A percentile compares a stretch with the other conserved stretches of the same genome.
Conservation (phyloP, 2,797 vertebrate species). For the Rhinella marina region DNA sequence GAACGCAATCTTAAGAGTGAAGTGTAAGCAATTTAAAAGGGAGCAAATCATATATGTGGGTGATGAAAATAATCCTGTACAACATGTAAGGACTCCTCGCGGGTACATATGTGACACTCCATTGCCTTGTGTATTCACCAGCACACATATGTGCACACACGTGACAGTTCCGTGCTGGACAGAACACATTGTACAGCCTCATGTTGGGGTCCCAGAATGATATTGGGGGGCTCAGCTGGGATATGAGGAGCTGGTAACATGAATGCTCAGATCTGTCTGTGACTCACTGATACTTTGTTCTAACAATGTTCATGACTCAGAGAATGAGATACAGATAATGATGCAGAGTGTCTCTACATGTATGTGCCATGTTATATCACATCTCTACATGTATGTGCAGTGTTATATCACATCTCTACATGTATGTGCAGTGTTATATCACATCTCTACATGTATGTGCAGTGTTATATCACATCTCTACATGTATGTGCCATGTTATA, state of each 20-base stretch:
- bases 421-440: not conserved
- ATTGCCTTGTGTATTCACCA: not conserved
- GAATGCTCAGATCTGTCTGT: not conserved
- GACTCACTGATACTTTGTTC: slow-evolving; percentile 32
- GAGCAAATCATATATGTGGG: not conserved
- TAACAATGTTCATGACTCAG: slow-evolving; percentile 25
- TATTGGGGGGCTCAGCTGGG: not conserved
- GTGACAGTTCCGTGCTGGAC: not conserved
- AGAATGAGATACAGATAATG: not conserved
- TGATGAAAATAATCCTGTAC: not conserved
- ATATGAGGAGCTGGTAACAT: not conserved
- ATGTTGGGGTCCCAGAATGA: not conserved
- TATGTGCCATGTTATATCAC: not conserved
- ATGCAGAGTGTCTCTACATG: not conserved
- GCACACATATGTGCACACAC: not conserved
- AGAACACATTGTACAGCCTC: too few species aligned
- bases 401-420: not conserved
- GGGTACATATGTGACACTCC: not conserved
- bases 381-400: not conserved
- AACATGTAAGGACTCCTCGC: not conserved
- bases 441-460: not conserved
- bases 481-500: not conserved
- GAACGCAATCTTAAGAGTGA: not conserved
- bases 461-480: not conserved
- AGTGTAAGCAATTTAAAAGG: not conserved